These are phyloP conservation scores for Druon quercuslanigerum DNA, from an alignment of 1,140 invertebrate species.

Conservation along the genomic window DNA sequence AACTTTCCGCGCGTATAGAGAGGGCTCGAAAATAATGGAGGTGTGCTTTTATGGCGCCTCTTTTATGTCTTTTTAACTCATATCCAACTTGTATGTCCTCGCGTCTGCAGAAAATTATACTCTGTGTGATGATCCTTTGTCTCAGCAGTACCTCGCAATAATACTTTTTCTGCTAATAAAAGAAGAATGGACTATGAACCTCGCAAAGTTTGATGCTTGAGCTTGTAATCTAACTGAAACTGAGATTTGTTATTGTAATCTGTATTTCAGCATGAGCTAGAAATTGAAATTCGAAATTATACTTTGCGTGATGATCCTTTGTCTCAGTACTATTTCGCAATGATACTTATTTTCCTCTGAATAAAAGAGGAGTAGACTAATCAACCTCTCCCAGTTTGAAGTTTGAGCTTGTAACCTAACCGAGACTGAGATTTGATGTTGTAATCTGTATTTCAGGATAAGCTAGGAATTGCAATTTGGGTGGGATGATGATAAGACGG, in stretches of 20 bases:
- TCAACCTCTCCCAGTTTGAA: background rate
- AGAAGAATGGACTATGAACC: background rate
- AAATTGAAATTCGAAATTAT: slow-evolving; percentile 6
- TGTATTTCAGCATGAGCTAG: slow-evolving; percentile 9
- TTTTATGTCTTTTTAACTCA: slow-evolving; percentile 35
- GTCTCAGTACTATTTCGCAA: slow-evolving; percentile 7
- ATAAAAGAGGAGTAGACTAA: background rate
- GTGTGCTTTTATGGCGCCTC: slow-evolving; percentile 20
- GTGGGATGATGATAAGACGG: slow-evolving; percentile 21
- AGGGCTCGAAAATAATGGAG: slow-evolving; percentile 25
- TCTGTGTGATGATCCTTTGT: slow-evolving; percentile 18
- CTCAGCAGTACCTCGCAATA: slow-evolving; percentile 15
- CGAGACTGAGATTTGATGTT: background rate
- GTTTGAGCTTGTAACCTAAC: background rate
- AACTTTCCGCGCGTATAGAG: slow-evolving; percentile 20
- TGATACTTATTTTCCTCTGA: slow-evolving; percentile 4
- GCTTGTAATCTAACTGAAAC: background rate
- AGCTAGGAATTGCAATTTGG: slow-evolving; percentile 15
- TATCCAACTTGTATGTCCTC: slow-evolving; percentile 28
- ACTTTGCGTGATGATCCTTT: slow-evolving; percentile 11
- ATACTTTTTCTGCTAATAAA: slow-evolving; percentile 19
- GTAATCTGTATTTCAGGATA: slow-evolving; percentile 26
- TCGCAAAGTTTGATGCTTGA: too few relatives aligned
- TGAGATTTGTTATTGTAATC: slow-evolving; percentile 2
- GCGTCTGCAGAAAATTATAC: slow-evolving; percentile 19